Conservation (phyloP, 2,113 vertebrate genomes). For the Hylia prasina region DNA sequence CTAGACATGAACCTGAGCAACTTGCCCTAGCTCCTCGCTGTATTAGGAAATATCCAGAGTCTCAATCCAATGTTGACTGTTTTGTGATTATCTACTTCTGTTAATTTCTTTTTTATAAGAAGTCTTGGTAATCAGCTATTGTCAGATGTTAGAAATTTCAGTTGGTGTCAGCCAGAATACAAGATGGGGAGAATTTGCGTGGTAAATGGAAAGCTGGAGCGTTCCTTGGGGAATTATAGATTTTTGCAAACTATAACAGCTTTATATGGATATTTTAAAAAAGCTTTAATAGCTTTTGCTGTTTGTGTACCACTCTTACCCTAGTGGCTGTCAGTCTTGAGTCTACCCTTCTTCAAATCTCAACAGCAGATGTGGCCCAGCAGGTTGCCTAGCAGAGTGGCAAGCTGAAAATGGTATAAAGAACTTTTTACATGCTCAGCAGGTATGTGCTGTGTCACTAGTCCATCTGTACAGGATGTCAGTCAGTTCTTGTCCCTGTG, state of each 20-base stretch:
- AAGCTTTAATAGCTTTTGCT: neutral
- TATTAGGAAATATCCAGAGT: neutral
- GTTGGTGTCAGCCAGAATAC: neutral
- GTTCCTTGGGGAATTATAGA: neutral
- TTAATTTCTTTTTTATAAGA: neutral
- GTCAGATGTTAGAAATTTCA: neutral
- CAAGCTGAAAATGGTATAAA: neutral
- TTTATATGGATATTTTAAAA: neutral
- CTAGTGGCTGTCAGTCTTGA: neutral
- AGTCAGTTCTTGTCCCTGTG: neutral
- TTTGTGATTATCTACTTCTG: neutral
- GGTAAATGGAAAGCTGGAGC: neutral
- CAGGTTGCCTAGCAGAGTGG: neutral
- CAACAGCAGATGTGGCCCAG: neutral
- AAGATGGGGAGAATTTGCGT: neutral
- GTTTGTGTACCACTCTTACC: neutral
- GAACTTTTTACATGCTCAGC: neutral
- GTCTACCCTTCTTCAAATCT: neutral
- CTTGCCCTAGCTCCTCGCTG: fast-evolving
- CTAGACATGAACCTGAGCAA: neutral
- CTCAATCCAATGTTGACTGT: neutral
- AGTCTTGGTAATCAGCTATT: neutral
- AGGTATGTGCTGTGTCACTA: neutral
- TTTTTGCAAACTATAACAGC: neutral
- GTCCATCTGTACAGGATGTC: neutral